A percentile compares a stretch with the other conserved stretches of the same genome.
phyloP scores from a whole-genome alignment of 2,113 vertebrate species.

The Verasper variegatus region DNA sequence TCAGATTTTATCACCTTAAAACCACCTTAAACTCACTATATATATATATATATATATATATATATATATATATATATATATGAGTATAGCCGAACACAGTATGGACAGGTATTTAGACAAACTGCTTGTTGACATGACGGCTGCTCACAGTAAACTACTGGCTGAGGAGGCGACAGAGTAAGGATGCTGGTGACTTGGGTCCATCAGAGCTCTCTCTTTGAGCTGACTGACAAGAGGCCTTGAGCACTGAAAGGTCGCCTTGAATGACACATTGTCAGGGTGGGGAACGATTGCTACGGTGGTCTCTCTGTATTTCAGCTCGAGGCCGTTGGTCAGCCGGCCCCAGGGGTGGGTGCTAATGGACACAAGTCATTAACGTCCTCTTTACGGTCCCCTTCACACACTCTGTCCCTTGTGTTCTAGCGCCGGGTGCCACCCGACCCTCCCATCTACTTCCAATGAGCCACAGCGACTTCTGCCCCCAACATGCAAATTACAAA shows the following conservation, averaged over 20 bases:
- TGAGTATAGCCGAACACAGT: conserved; percentile 13
- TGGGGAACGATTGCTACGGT: conserved; percentile 38
- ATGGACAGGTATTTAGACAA: too few species aligned
- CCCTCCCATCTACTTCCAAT: conserved; percentile 75
- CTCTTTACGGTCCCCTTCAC: conserved; percentile 68
- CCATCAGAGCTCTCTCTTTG: conserved; percentile 1
- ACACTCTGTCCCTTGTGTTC: conserved; percentile 76
- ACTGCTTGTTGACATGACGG: too few species aligned
- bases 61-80: too few species aligned
- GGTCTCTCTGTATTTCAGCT: conserved; percentile 42
- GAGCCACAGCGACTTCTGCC: conserved; percentile 68
- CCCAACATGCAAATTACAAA: conserved; percentile 82
- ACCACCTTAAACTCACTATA: conserved; percentile 5
- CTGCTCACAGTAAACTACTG: not conserved
- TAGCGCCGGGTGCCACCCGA: conserved; percentile 65
- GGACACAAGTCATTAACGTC: conserved; percentile 74
- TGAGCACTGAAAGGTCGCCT: conserved; percentile 40
- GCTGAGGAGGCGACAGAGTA: conserved; percentile 17
- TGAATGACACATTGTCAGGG: conserved; percentile 47
- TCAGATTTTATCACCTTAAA: conserved; percentile 10
- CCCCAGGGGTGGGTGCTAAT: conserved; percentile 70
- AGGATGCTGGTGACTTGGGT: conserved; percentile 24
- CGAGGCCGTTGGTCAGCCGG: conserved; percentile 33
- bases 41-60: not conserved
- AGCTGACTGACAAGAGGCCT: conserved; percentile 17